Base-by-base conservation (phyloP, 2,113 vertebrate genomes). In the Malurus melanocephalus region DNA sequence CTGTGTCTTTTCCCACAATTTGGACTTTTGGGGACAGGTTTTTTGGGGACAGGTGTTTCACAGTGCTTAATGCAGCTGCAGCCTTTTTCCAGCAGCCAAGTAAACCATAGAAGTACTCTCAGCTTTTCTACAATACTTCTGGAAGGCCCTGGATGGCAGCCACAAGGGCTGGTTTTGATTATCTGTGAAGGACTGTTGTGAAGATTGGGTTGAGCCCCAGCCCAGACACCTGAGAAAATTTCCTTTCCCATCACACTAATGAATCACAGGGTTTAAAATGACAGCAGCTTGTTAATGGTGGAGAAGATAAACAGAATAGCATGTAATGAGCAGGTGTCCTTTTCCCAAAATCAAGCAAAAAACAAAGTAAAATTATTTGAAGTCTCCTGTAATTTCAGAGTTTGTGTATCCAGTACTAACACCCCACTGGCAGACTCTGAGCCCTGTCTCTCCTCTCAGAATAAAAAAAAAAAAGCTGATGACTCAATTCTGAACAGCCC, bases 1-100 rank as follows among this genome's bases (percentile, higher is more conserved):
- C 26, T 1, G 0, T n/a, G n/a, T 62, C 0, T 56, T 68, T 60
- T 85, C 21, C 42, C 45, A 60, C 7, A 24, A 24, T 53, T 66
- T 42, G 18, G n/a, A 72, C 19, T 62, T 45, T 16, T 26, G 30
- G 46, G 28, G 28, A 17, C 19, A 72, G 11, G 3, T 10, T 72
- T 92, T 60, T 30, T 11, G 20, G 18, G 78, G 42, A 79, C 27
- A 33, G 51, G 38, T 73, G 33, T 60, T 67, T 81, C 33, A 72
- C 26, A 21, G 38, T 0, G 0, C 22, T 78, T 53, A 65, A 66
- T 49, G 56, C 26, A 80, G 51, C 51, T 68, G 28, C 45, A 87
- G 49, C n/a, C 40, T 76, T 91, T 79, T 59, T 35, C 30, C 27
- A 80, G 28, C n/a, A 78, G 46, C 8, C 75, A 59, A 82, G 26